These are phyloP conservation scores for Planococcus citri DNA, from an alignment of 1,140 invertebrate species.

Conservation along the genomic window DNA sequence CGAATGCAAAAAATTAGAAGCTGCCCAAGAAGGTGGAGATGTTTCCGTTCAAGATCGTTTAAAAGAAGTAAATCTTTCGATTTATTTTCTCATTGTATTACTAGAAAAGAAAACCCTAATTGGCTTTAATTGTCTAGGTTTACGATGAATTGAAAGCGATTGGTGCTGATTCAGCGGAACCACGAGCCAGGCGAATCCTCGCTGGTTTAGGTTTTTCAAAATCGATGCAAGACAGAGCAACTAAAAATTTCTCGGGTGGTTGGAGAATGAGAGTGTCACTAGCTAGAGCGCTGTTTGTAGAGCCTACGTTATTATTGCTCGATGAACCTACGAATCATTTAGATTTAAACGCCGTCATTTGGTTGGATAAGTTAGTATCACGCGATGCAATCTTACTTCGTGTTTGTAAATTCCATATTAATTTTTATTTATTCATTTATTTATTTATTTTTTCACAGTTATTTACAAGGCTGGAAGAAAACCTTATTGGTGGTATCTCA, in stretches of 20 bases:
- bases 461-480: constrained; percentile 95
- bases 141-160: constrained; percentile 93
- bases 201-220: constrained; percentile 92
- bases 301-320: constrained; percentile 86
- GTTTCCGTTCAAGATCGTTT: constrained; percentile 55
- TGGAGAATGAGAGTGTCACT: constrained; percentile 98
- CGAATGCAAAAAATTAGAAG: constrained; percentile 71
- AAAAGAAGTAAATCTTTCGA: constrained; percentile 64
- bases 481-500: constrained; percentile 95
- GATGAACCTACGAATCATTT: constrained; percentile 94
- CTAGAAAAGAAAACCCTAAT: no score
- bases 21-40: constrained; percentile 50
- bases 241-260: constrained; percentile 93
- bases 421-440: neutral
- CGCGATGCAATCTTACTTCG: neutral
- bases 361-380: constrained; percentile 81
- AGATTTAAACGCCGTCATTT: constrained; percentile 97
- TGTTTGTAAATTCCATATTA: neutral
- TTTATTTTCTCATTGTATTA: constrained; percentile 14
- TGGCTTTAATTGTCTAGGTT: constrained; percentile 41
- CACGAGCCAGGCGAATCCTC: constrained; percentile 83
- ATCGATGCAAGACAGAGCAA: constrained; percentile 87
- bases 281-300: constrained; percentile 75
- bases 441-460: constrained; percentile 42
- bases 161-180: constrained; percentile 92